These are phyloP conservation scores for Sialia sialis DNA, from an alignment of 2,113 vertebrate species.

Conservation along the genomic window DNA sequence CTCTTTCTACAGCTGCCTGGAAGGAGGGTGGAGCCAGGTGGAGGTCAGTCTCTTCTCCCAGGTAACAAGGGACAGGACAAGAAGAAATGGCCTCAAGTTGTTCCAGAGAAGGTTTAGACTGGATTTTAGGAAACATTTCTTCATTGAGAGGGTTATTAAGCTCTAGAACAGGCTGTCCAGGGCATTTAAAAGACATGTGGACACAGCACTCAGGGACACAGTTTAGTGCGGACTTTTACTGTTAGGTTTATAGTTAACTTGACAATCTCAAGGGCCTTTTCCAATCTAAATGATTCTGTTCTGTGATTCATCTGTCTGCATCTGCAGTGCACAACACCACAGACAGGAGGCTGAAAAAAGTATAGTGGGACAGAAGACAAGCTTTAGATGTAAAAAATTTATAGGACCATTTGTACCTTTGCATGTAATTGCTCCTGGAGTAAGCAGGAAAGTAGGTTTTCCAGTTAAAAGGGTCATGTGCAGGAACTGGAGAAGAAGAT, in stretches of 20 bases:
- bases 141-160: background rate
- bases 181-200: background rate
- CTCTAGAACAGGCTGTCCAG: background rate
- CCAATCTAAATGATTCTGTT: background rate
- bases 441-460: background rate
- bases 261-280: background rate
- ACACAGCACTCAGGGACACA: background rate
- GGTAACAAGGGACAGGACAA: rapidly evolving
- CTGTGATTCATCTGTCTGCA: background rate
- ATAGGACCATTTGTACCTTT: background rate
- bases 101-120: background rate
- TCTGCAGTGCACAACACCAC: background rate
- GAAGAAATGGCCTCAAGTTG: background rate
- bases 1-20: background rate
- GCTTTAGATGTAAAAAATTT: background rate
- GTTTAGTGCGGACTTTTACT: background rate
- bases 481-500: background rate
- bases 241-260: background rate
- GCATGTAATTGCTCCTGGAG: background rate
- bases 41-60: rapidly evolving
- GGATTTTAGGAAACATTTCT: background rate
- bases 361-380: background rate
- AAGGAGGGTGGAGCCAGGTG: background rate
- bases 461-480: background rate
- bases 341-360: background rate